These are phyloP conservation scores for Gobio gobio DNA, from an alignment of 2,113 vertebrate species.

Conservation along the genomic window DNA sequence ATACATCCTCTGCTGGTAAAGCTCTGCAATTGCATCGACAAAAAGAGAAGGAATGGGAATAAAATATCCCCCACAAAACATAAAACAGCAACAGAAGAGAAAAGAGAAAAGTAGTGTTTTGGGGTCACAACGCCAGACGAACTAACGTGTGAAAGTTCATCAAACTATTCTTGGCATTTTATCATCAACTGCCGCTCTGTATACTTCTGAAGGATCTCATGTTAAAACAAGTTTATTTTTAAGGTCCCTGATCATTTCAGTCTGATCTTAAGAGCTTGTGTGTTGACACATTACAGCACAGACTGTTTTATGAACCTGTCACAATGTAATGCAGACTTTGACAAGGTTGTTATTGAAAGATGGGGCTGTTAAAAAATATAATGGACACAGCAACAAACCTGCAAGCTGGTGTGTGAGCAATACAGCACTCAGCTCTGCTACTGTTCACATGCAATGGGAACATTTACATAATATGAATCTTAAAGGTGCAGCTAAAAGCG, in stretches of 20 bases:
- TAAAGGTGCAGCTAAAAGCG: background rate
- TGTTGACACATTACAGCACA: background rate
- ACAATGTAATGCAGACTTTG: background rate
- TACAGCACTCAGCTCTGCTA: background rate
- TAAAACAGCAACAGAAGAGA: background rate
- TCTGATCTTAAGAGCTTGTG: constrained; percentile 11
- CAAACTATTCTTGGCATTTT: background rate
- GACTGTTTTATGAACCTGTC: background rate
- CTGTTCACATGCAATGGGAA: background rate
- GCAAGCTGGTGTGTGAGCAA: background rate
- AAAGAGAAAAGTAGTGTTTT: background rate
- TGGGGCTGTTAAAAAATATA: background rate
- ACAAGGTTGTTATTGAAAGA: background rate
- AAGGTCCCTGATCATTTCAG: background rate
- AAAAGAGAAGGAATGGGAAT: background rate
- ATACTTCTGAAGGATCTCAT: background rate
- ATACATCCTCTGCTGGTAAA: constrained; percentile 56
- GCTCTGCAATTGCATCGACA: constrained; percentile 25
- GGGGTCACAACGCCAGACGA: background rate
- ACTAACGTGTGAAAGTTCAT: background rate
- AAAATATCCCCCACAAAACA: too few species aligned
- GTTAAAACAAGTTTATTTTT: constrained; percentile 5
- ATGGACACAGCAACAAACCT: background rate
- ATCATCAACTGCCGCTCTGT: background rate
- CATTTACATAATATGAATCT: background rate